Evolutionary conservation across 2,797 vertebrate genomes (phyloP), one percentile per base, ranked within the genome.

Genomic region (Anguilla pacifica): DNA sequence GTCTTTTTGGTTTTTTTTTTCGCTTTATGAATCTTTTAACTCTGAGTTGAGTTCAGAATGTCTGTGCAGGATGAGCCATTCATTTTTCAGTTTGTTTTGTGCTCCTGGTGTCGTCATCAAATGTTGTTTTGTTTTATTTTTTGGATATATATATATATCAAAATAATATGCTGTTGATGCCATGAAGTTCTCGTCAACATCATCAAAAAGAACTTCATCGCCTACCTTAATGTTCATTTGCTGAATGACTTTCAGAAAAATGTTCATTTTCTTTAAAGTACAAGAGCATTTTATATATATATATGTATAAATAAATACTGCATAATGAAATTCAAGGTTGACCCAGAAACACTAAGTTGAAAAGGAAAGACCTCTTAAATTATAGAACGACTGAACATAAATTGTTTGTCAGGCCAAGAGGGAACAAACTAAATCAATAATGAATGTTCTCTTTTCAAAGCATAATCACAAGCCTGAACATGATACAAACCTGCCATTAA

Each of bases 311-410:
- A 35, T 35, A 35, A 35, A 35, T 35, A 35, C 35, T 35, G 4
- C 79, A n/a, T 15, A 39, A 39, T 79, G 31, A 25, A 74, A 83
- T 25, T 90, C 53, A 83, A 39, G 83, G 79, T 53, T 83, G 81
- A 55, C 82, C 87, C 49, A 49, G 82, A 86, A 77, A 89, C 86
- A 86, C 88, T 87, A 57, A 87, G 88, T 55, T 86, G 88, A 93
- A 94, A 91, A 83, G 89, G 93, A 91, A 88, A 82, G 84, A 91
- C 90, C 82, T 83, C 46, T 88, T 96, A 92, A 96, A 97, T 96
- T 95, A 96, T 95, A 88, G 88, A 97, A 91, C 89, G 91, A 92
- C 94, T 93, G 94, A 96, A 96, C 96, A 95, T 94, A 93, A 94
- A 96, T 94, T 94, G 93, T 94, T 95, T 93, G 87, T 90, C 85